phyloP scores from a whole-genome alignment of 2,888 invertebrate species.

The Drosophila anomalipes region DNA sequence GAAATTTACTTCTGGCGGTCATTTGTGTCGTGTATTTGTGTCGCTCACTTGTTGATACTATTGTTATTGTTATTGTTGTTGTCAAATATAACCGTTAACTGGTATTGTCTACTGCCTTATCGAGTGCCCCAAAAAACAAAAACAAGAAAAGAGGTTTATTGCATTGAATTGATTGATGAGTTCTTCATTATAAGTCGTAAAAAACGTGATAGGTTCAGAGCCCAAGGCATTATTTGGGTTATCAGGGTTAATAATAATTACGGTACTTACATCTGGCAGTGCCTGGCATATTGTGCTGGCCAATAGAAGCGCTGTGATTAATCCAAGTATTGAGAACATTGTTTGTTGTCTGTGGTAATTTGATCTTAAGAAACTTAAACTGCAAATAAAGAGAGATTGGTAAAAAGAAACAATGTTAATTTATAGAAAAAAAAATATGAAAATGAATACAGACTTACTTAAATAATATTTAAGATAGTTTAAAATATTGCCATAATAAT shows the following conservation, averaged over 20 bases:
- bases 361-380: slow-evolving; percentile 63
- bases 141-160: slow-evolving; percentile 25
- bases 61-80: slow-evolving; percentile 33
- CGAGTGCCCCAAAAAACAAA: slow-evolving; percentile 41
- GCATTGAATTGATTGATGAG: slow-evolving; percentile 78
- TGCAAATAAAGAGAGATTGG: slow-evolving; percentile 55
- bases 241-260: slow-evolving; percentile 4
- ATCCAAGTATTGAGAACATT: slow-evolving; percentile 83
- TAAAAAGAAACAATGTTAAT: not conserved
- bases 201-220: slow-evolving; percentile 50
- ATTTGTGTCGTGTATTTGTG: slow-evolving; percentile 23
- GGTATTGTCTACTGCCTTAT: slow-evolving; percentile 52
- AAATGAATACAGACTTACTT: not conserved
- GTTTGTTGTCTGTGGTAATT: slow-evolving; percentile 49
- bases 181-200: slow-evolving; percentile 38
- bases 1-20: slow-evolving; percentile 70
- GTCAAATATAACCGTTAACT: slow-evolving; percentile 56
- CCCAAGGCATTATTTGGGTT: slow-evolving; percentile 38
- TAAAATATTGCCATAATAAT: not conserved
- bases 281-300: slow-evolving; percentile 84
- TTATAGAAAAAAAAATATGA: not conserved
- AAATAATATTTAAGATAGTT: not conserved
- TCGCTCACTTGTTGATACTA: slow-evolving; percentile 13
- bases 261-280: slow-evolving; percentile 85
- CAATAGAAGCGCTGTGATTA: slow-evolving; percentile 82